Conservation (phyloP, 2,797 vertebrate genomes). For the Danio kyathit region DNA sequence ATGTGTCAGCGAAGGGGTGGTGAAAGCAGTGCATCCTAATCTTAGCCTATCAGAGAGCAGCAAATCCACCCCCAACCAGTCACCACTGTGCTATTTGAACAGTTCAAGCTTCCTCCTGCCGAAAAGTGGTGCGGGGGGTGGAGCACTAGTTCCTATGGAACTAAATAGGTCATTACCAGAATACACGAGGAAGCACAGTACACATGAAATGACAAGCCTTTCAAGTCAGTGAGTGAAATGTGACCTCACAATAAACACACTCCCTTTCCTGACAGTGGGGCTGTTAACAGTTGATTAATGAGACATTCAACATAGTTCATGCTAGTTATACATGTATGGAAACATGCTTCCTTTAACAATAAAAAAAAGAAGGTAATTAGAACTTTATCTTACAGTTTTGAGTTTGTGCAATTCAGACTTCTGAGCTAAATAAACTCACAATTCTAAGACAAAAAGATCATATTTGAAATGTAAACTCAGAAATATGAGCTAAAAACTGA, state of each 20-base stretch:
- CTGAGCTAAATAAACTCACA: no score
- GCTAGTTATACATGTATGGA: no score
- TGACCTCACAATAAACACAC: conserved; percentile 7
- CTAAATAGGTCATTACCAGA: conserved; percentile 61
- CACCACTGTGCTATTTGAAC: conserved; percentile 39
- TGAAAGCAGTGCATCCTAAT: conserved; percentile 8
- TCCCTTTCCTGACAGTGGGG: background rate
- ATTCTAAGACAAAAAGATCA: no score
- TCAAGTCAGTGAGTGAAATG: conserved; percentile 33
- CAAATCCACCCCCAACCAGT: conserved; percentile 43
- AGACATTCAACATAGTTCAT: background rate
- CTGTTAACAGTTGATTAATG: background rate
- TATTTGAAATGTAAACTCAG: no score
- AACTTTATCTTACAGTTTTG: no score
- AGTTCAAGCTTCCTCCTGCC: conserved; percentile 36
- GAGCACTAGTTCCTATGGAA: conserved; percentile 72
- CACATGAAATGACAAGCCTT: conserved; percentile 49
- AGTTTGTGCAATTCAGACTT: no score
- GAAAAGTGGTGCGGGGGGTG: conserved; percentile 48
- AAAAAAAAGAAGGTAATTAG: no score
- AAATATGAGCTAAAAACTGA: no score
- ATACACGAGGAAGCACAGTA: conserved; percentile 56
- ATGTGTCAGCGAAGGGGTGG: background rate
- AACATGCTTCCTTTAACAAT: no score
- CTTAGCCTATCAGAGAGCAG: conserved; percentile 18